phyloP scores from a whole-genome alignment of 2,888 invertebrate species.

The Icerya purchasi region DNA sequence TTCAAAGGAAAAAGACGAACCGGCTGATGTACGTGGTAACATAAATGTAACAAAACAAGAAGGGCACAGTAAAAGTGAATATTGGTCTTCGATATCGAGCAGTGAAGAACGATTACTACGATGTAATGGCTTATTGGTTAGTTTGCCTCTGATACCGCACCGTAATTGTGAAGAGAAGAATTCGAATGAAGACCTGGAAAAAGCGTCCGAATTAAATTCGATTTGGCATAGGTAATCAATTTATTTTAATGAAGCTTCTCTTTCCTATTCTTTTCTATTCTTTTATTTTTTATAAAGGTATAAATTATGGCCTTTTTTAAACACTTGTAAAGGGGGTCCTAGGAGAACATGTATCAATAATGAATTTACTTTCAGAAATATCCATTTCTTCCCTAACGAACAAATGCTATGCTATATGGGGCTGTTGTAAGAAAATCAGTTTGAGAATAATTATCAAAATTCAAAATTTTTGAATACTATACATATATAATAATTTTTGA shows the following conservation, averaged over 20 bases:
- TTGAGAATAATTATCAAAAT: too few species aligned
- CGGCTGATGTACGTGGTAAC: conserved; percentile 24
- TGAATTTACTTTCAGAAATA: too few species aligned
- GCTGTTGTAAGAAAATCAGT: too few species aligned
- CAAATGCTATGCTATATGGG: too few species aligned
- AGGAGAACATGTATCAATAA: too few species aligned
- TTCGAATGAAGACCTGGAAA: conserved; percentile 5
- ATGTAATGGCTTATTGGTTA: conserved; percentile 49
- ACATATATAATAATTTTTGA: too few species aligned
- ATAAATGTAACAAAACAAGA: conserved; percentile 32
- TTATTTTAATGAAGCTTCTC: conserved; percentile 12
- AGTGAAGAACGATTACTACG: conserved; percentile 53
- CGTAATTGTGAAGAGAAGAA: conserved; percentile 27
- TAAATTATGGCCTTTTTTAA: too few species aligned
- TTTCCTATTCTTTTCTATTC: too few species aligned
- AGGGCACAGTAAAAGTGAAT: conserved; percentile 54
- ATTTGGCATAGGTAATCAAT: conserved; percentile 39
- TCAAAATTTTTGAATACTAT: too few species aligned
- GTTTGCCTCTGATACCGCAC: conserved; percentile 45
- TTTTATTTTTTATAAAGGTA: too few species aligned
- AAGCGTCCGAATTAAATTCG: conserved; percentile 30
- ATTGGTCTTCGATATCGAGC: conserved; percentile 61
- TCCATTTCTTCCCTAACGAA: too few species aligned
- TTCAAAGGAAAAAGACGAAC: conserved; percentile 1
- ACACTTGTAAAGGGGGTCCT: too few species aligned